Evolutionary conservation across 2,797 vertebrate species (phyloP).

Genomic region (Centroberyx gerrardi): DNA sequence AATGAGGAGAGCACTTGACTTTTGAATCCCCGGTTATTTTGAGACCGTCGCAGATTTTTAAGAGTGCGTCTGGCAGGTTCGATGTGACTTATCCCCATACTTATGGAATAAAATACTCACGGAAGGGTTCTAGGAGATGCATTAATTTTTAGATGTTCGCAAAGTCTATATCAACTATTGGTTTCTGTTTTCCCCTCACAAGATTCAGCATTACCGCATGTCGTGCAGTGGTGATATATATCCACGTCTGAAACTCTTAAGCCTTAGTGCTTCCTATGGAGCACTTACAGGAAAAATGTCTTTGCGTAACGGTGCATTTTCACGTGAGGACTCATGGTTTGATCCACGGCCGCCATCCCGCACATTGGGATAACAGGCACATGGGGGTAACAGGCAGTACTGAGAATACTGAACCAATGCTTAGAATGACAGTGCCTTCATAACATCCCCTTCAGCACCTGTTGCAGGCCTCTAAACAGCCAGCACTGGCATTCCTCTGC

Average conservation of each 20-base stretch:
- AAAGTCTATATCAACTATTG: conserved; percentile 5
- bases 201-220: neutral
- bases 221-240: neutral
- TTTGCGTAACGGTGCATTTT: neutral
- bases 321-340: neutral
- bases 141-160: conserved; percentile 25
- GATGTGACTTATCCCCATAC: conserved; percentile 3
- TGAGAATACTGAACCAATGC: conserved; percentile 46
- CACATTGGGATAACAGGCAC: neutral
- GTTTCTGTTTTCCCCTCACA: conserved; percentile 8
- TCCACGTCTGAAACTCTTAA: neutral
- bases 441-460: conserved; percentile 69
- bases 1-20: conserved; percentile 39
- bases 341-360: neutral
- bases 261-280: neutral
- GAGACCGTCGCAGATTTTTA: conserved; percentile 25
- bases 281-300: neutral
- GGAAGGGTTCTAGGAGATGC: neutral
- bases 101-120: conserved; percentile 1
- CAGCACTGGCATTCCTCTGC: conserved; percentile 40
- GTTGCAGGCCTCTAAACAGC: conserved; percentile 63
- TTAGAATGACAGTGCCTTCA: conserved; percentile 45
- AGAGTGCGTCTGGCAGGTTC: conserved; percentile 6
- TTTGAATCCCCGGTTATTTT: conserved; percentile 24
- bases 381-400: conserved; percentile 29